Base-by-base conservation (phyloP, 2,797 vertebrate genomes). In the Betta splendens region DNA sequence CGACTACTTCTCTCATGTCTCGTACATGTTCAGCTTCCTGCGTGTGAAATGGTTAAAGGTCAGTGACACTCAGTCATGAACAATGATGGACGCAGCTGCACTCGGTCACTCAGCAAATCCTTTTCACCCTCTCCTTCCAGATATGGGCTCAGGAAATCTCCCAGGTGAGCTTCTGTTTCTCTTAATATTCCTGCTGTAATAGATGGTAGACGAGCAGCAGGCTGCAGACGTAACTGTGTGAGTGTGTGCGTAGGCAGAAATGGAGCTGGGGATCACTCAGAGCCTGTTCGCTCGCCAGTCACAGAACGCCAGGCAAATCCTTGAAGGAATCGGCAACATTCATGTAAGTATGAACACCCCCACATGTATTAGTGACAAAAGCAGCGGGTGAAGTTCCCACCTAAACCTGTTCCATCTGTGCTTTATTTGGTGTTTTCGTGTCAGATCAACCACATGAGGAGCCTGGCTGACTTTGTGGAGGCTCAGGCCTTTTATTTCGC, bases 41-140 rank as follows among this genome's bases (percentile, higher is more conserved):
- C 96, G 95, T 90, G 95, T 97, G 84, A 97, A 94, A 91, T 99
- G 96, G 97, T 92, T 99, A 46, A 96, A 99, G 96, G 97, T 98
- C 91, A 91, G 96, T 94, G 28, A 9, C 42, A 2, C 28, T 37
- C 17, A 36, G 25, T 7, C 1, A 3, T 11, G 12, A 29, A 33
- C 31, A 32, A 12, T 18, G n/a, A 57, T 17, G 13, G 47, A 26
- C 28, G 22, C 36, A 32, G 2, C 28, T 12, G 9, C 45, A 42
- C 7, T 28, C 45, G 13, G 8, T 46, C 38, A 28, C n/a, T 56
- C 20, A 62, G 1, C 48, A 17, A 69, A 7, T 54, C 3, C 52
- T 38, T 64, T 2, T 68, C n/a, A 7, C 49, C 20, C 11, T 67
- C 15, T 81, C 46, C 87, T 80, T 79, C 39, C 93, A 99, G 98